These are phyloP conservation scores for Megastigmus dorsalis DNA, from an alignment of 2,888 invertebrate genomes.

Conservation along the genomic window DNA sequence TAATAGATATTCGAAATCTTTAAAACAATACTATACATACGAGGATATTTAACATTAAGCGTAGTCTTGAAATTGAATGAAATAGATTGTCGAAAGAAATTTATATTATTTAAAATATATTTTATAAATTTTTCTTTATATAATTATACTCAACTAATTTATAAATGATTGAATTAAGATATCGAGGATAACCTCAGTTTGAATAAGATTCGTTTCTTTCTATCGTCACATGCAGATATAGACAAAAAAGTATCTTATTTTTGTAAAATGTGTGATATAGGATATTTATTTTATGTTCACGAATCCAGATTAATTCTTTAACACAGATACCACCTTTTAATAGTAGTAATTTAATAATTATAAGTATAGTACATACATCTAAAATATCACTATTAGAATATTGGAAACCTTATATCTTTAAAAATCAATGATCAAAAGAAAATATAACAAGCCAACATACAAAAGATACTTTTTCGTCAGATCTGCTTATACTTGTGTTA, in stretches of 20 bases:
- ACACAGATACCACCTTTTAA: no score
- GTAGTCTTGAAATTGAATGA: conserved; percentile 9
- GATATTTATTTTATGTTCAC: no score
- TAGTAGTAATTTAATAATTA: no score
- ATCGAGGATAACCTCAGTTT: background rate
- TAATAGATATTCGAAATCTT: no score
- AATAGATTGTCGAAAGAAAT: conserved; percentile 42
- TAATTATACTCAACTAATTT: conserved; percentile 11
- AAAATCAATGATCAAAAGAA: no score
- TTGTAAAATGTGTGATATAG: no score
- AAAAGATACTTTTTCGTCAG: background rate
- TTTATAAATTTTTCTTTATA: conserved; percentile 12
- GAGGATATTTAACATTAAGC: background rate
- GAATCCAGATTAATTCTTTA: no score
- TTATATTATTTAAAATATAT: conserved; percentile 21
- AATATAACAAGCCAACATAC: no score
- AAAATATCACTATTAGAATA: no score
- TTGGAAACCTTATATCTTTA: no score
- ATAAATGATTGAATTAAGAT: conserved; percentile 1
- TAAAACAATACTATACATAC: background rate
- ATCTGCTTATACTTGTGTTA: conserved; percentile 3
- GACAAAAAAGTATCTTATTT: conserved; percentile 20
- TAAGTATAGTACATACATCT: no score
- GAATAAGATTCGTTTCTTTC: background rate
- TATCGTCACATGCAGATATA: background rate